A percentile compares a stretch with the other conserved stretches of the same genome.
Evolutionary conservation across 2,888 invertebrate genomes (phyloP).

Genomic region (Ernsta delagoae): DNA sequence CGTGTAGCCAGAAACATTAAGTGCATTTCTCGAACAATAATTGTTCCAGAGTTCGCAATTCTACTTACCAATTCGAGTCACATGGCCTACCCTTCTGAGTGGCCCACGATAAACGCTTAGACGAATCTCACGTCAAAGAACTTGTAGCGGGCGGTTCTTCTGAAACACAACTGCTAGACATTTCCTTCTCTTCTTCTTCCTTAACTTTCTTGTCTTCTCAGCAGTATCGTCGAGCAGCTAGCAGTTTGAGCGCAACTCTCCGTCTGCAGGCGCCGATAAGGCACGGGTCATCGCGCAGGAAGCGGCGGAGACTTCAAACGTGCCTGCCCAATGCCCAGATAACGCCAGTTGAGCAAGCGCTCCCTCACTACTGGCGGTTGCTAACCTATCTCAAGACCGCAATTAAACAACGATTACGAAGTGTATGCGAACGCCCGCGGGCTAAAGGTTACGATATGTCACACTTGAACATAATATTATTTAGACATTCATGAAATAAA

Average conservation of each 20-base stretch:
- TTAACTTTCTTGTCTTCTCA: not conserved
- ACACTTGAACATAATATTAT: conserved; percentile 32
- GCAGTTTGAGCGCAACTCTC: not conserved
- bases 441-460: conserved; percentile 39
- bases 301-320: conserved; percentile 73
- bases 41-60: not conserved
- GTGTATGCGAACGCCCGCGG: conserved; percentile 27
- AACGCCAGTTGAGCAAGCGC: conserved; percentile 65
- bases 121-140: too few relatives aligned
- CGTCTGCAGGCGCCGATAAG: conserved; percentile 46
- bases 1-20: too few relatives aligned
- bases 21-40: not conserved
- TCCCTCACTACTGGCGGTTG: conserved; percentile 52
- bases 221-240: not conserved
- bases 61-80: too few relatives aligned
- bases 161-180: too few relatives aligned
- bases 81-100: too few relatives aligned
- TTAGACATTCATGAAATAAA: conserved; percentile 18
- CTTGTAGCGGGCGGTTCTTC: not conserved
- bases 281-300: conserved; percentile 76
- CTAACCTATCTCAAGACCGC: conserved; percentile 57
- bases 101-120: too few relatives aligned
- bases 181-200: too few relatives aligned
- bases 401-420: conserved; percentile 43
- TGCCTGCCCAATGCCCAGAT: conserved; percentile 58